phyloP scores from a whole-genome alignment of 2,113 vertebrate species.

The Circaetus cinerascens region DNA sequence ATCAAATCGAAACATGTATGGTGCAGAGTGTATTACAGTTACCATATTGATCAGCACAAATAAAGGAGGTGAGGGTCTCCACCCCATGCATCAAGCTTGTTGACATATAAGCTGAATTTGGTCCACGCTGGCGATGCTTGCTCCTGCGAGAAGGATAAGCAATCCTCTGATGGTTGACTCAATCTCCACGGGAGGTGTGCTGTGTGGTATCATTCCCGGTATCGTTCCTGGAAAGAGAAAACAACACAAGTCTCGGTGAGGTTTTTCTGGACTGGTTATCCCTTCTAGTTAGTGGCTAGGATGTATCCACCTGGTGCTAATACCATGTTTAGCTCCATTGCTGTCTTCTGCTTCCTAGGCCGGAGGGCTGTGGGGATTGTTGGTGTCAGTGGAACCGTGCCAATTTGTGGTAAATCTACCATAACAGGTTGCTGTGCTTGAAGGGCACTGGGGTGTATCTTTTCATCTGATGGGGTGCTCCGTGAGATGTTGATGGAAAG shows the following conservation, averaged over 20 bases:
- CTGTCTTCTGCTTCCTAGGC: not conserved
- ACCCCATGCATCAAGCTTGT: too few species aligned
- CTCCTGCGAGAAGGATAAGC: not conserved
- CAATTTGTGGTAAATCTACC: not conserved
- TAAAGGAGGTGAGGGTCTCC: not conserved
- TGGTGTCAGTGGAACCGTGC: not conserved
- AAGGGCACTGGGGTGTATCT: not conserved
- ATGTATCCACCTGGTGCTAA: not conserved
- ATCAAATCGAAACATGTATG: not conserved
- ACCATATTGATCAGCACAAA: not conserved
- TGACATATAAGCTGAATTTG: not conserved
- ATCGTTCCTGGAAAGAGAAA: not conserved
- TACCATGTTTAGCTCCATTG: not conserved
- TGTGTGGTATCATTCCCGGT: not conserved
- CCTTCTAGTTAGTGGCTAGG: not conserved
- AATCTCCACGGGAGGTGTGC: not conserved
- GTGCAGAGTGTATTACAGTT: too few species aligned
- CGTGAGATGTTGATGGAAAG: not conserved
- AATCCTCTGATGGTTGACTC: not conserved
- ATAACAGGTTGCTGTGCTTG: fast-evolving
- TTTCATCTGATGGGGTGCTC: not conserved
- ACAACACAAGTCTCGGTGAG: not conserved
- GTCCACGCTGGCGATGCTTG: too few species aligned
- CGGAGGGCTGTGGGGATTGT: not conserved
- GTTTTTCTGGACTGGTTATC: not conserved